Base-by-base conservation (phyloP, 2,888 invertebrate species). In the Drosophila putrida region DNA sequence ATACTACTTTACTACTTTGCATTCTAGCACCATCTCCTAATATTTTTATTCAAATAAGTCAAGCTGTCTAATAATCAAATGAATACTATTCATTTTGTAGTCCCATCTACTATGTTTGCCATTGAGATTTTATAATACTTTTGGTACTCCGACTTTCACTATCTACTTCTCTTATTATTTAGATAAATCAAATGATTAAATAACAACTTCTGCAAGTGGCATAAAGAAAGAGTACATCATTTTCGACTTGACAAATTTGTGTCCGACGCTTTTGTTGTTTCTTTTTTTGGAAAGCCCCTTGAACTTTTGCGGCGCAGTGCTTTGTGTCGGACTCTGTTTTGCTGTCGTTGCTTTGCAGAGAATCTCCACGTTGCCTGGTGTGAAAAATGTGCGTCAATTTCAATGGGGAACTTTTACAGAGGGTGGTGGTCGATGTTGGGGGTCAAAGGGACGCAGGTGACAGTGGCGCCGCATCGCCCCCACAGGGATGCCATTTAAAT, bases 351-450 rank as follows among this genome's bases (percentile, higher is more conserved):
- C 4, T 13, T 28, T 46, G 25, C 50, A 57, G 51, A 39, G 59
- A 20, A 35, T 39, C 54, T 33, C 35, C 58, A 50, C 50, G 67
- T 61, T 66, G 65, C 15, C 51, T 78, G 85, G 85, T 76, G 87
- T 84, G 87, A 86, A 87, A 81, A 85, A 78, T 83, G 80, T 85
- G 82, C 85, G 82, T 75, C 58, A 69, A 67, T 50, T 57, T 59
- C 43, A 55, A 36, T 9, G 27, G 20, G 28, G 41, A 55, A 50
- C 44, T 59, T 58, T 43, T 35, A 20, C 41, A 35, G 47, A 0
- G 20, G 60, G 20, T 33, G 38, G 57, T 11, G 44, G 13, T 20
- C 20, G 20, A 6, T 11, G 20, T 11, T 10, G 25, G 55, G 46
- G 54, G 55, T 50, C 49, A 57, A 51, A 60, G 65, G 60, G 66